A percentile compares a stretch with the other conserved stretches of the same genome.
Evolutionary conservation across 2,797 vertebrate genomes (phyloP).

Genomic region (Falco biarmicus): DNA sequence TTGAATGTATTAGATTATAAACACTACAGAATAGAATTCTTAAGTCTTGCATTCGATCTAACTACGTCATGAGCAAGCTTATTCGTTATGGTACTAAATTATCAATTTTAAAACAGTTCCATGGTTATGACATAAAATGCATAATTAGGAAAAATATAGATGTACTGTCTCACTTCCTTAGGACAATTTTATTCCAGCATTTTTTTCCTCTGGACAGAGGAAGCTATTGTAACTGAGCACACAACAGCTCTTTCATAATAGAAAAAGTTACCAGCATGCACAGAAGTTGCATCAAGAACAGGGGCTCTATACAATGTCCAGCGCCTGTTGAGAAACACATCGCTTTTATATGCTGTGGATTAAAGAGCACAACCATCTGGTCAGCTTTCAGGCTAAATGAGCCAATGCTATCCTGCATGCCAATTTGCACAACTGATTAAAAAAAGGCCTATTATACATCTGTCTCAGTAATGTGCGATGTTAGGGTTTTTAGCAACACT

Average conservation of each 20-base stretch:
- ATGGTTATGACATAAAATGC: constrained; percentile 23
- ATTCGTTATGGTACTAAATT: not conserved
- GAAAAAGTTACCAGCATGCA: constrained; percentile 46
- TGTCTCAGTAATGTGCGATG: not conserved
- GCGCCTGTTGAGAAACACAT: constrained; percentile 49
- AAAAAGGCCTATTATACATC: not conserved
- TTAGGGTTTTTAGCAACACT: not conserved
- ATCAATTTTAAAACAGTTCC: not conserved
- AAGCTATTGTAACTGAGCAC: constrained; percentile 60
- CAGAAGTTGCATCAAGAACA: constrained; percentile 55
- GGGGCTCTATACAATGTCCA: constrained; percentile 45
- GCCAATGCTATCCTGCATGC: not conserved
- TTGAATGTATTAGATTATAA: not conserved
- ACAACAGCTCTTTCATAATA: constrained; percentile 66
- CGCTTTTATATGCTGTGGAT: constrained; percentile 41
- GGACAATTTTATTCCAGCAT: constrained; percentile 54
- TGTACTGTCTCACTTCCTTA: constrained; percentile 27
- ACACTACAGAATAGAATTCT: not conserved
- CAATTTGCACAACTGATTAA: constrained; percentile 20
- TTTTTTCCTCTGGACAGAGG: constrained; percentile 58
- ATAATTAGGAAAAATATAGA: constrained; percentile 55
- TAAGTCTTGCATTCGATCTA: not conserved
- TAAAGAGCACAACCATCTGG: constrained; percentile 66
- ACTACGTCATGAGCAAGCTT: not conserved
- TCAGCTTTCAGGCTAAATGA: constrained; percentile 67